Evolutionary conservation across 2,888 invertebrate genomes (phyloP).

Genomic region (Dendrolimus pini): DNA sequence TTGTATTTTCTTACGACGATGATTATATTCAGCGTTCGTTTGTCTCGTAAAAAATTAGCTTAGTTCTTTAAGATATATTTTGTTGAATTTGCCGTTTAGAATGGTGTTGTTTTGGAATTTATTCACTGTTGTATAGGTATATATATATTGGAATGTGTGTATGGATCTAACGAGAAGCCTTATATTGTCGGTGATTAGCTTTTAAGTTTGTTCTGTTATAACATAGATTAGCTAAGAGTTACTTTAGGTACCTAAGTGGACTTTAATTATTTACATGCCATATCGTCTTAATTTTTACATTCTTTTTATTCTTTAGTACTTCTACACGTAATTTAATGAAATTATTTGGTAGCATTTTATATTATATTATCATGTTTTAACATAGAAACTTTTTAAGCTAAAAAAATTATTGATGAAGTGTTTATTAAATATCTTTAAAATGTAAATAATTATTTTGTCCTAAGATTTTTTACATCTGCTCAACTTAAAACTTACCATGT

Average conservation of each 20-base stretch:
- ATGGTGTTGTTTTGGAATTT: slow-evolving; percentile 57
- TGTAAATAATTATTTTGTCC: slow-evolving; percentile 70
- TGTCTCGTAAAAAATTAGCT: slow-evolving; percentile 41
- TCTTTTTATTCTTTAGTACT: slow-evolving; percentile 17
- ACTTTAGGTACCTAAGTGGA: slow-evolving; percentile 36
- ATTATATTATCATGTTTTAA: slow-evolving; percentile 10
- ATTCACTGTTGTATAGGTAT: slow-evolving; percentile 69
- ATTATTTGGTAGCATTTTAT: slow-evolving; percentile 59
- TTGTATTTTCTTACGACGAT: slow-evolving; percentile 34
- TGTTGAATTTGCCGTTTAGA: slow-evolving; percentile 63
- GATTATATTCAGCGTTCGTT: slow-evolving; percentile 25
- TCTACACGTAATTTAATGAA: slow-evolving; percentile 31
- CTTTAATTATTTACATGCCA: slow-evolving; percentile 41
- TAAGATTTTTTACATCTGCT: slow-evolving; percentile 72
- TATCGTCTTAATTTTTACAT: slow-evolving; percentile 34
- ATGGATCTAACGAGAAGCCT: slow-evolving; percentile 60
- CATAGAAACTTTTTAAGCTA: slow-evolving; percentile 62
- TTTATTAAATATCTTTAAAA: slow-evolving; percentile 63
- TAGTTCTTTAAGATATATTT: slow-evolving; percentile 46
- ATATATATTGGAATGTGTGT: slow-evolving; percentile 36
- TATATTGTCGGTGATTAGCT: slow-evolving; percentile 54
- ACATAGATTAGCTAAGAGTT: slow-evolving; percentile 44
- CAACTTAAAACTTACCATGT: slow-evolving; percentile 67
- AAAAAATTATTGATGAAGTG: slow-evolving; percentile 53
- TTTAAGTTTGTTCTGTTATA: slow-evolving; percentile 58